These are phyloP conservation scores for Dendrolimus kikuchii DNA, from an alignment of 1,140 invertebrate species.

Conservation along the genomic window DNA sequence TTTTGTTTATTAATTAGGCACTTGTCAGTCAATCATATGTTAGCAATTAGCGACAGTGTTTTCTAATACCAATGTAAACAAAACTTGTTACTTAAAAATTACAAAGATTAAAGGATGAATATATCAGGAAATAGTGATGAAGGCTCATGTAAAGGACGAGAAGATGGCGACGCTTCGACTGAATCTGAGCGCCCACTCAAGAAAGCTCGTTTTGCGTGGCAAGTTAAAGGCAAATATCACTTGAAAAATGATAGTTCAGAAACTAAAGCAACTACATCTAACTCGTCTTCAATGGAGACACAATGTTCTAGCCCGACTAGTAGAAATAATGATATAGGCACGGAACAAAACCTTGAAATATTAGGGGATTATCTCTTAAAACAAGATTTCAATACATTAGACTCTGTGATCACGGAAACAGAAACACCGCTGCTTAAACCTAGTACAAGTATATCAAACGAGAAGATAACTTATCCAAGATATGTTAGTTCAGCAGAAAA, in stretches of 20 bases:
- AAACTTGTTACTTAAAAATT: conserved; percentile 24
- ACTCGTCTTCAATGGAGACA: conserved; percentile 13
- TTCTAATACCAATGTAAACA: conserved; percentile 57
- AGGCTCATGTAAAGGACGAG: conserved; percentile 63
- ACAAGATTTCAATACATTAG: conserved; percentile 59
- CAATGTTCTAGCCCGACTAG: conserved; percentile 31
- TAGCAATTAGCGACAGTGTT: conserved; percentile 63
- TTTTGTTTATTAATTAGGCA: conserved; percentile 38
- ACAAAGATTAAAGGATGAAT: conserved; percentile 37
- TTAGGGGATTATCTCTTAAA: conserved; percentile 62
- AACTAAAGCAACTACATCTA: conserved; percentile 19
- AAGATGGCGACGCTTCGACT: conserved; percentile 63
- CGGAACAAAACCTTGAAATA: conserved; percentile 64
- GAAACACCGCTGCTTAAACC: conserved; percentile 33
- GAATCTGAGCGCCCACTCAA: conserved; percentile 73
- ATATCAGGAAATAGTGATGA: conserved; percentile 43
- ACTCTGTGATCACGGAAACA: conserved; percentile 42
- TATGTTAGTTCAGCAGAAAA: conserved; percentile 45
- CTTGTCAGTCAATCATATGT: conserved; percentile 67
- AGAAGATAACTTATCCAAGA: conserved; percentile 43
- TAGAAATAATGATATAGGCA: conserved; percentile 29
- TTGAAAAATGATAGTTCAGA: conserved; percentile 62
- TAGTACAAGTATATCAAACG: conserved; percentile 31
- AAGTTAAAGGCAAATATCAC: conserved; percentile 77
- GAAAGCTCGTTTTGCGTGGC: conserved; percentile 77